phyloP scores from a whole-genome alignment of 2,888 invertebrate genomes.

The Cosmia trapezina region DNA sequence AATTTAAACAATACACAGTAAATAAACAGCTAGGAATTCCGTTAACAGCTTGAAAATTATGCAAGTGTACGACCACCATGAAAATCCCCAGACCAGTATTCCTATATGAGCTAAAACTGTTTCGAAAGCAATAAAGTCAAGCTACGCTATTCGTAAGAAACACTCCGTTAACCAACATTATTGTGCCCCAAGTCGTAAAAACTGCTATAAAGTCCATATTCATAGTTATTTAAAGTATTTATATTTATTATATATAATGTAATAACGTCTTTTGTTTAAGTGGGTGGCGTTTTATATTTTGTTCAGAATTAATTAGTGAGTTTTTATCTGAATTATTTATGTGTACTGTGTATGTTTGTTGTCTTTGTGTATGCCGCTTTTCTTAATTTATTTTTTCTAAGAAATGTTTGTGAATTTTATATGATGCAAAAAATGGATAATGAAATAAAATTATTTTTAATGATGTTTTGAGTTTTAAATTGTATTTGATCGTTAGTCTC shows the following conservation, averaged over 20 bases:
- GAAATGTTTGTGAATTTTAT: not conserved
- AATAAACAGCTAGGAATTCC: slow-evolving; percentile 16
- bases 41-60: slow-evolving; percentile 38
- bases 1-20: slow-evolving; percentile 9
- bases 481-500: no score
- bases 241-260: slow-evolving; percentile 41
- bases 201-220: slow-evolving; percentile 53
- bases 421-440: no score
- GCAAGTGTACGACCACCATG: slow-evolving; percentile 48
- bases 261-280: slow-evolving; percentile 47
- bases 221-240: slow-evolving; percentile 54
- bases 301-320: slow-evolving; percentile 52
- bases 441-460: not conserved
- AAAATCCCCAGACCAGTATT: slow-evolving; percentile 23
- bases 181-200: slow-evolving; percentile 53
- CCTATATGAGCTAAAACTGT: slow-evolving; percentile 46
- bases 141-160: slow-evolving; percentile 42
- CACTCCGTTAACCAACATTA: slow-evolving; percentile 44
- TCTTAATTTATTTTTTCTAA: not conserved
- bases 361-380: slow-evolving; percentile 15
- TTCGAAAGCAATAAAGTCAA: slow-evolving; percentile 54
- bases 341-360: slow-evolving; percentile 7
- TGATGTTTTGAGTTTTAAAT: no score
- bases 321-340: slow-evolving; percentile 37
- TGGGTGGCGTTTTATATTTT: slow-evolving; percentile 55